These are phyloP conservation scores for Nematolebias whitei DNA, from an alignment of 2,113 vertebrate genomes.

Conservation along the genomic window DNA sequence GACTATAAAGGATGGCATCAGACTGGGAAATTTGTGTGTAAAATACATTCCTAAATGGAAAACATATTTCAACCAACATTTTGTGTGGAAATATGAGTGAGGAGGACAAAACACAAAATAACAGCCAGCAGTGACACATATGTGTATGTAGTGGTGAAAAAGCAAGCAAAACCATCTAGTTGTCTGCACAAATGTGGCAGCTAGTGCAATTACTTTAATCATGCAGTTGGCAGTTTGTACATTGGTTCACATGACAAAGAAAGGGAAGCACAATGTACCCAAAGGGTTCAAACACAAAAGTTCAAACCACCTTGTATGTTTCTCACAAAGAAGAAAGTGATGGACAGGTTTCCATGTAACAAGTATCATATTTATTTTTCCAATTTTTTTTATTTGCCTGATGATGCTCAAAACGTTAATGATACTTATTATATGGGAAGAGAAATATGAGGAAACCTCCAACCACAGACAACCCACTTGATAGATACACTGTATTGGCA, in stretches of 20 bases:
- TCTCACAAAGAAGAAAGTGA: slow-evolving; percentile 54
- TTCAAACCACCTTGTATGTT: slow-evolving; percentile 57
- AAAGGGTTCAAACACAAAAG: slow-evolving; percentile 66
- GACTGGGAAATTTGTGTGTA: slow-evolving; percentile 32
- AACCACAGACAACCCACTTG: slow-evolving; percentile 85
- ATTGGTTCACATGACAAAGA: slow-evolving; percentile 74
- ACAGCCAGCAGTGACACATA: slow-evolving; percentile 59
- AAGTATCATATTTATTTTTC: slow-evolving; percentile 54
- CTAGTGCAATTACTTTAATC: slow-evolving; percentile 78
- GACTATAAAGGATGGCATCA: slow-evolving; percentile 42
- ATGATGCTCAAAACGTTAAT: slow-evolving; percentile 28
- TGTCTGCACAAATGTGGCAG: slow-evolving; percentile 69
- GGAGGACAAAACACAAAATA: slow-evolving; percentile 64
- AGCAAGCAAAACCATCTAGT: slow-evolving; percentile 67
- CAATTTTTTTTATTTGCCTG: slow-evolving; percentile 24
- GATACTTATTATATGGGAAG: slow-evolving; percentile 77
- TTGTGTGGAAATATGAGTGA: slow-evolving; percentile 47
- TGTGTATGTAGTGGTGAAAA: slow-evolving; percentile 67
- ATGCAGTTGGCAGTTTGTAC: slow-evolving; percentile 70
- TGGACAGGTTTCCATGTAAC: slow-evolving; percentile 66
- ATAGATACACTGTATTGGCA: slow-evolving; percentile 88
- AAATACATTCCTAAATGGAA: slow-evolving; percentile 57
- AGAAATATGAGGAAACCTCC: slow-evolving; percentile 57
- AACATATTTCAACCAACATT: slow-evolving; percentile 42
- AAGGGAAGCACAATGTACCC: slow-evolving; percentile 75